Evolutionary conservation across 2,888 invertebrate genomes (phyloP), one percentile per base, ranked within the genome.

Genomic region (Monopis laevigella): DNA sequence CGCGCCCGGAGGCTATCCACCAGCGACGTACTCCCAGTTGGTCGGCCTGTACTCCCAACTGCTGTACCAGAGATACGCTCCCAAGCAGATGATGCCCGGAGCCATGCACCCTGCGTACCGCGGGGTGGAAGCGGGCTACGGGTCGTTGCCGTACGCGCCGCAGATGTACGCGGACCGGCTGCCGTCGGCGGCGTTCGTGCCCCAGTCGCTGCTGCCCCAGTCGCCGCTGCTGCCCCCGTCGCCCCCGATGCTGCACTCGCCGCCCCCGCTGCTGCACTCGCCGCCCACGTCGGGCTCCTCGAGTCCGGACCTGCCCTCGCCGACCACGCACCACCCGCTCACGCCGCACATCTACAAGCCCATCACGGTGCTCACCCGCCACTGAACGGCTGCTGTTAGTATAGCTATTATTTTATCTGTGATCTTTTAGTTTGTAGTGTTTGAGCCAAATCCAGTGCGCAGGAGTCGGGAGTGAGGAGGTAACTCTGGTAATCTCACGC

Each of bases 41-140:
- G 78, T 85, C 44, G 78, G 83, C 1, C 58, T 85, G 2, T 86
- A 86, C 62, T 82, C 85, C 0, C 80, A 88, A 39, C 84, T 88
- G 41, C 72, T 90, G 54, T 90, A 90, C 56, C 84, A 84, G 61
- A 77, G 84, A 49, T 91, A 85, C 67, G 88, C 65, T 58, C 90
- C 77, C 39, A 81, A 84, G 52, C 82, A 83, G 46, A 75, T 72
- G 60, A 81, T 69, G 59, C 82, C 78, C 21, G 82, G 73, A 3
- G 84, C 82, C 0, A 65, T 84, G 49, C 83, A 84, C 47, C 85
- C 80, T 0, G 80, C 78, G 2, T 74, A 84, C 47, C 44, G 84
- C 49, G 43, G 72, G 58, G 55, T 63, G 58, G 63, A 82, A 44
- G 65, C 78, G 0, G 59, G 64, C 1, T 77, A 82, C 47, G 69